These are phyloP conservation scores for Lepeophtheirus salmonis DNA, from an alignment of 1,140 invertebrate genomes.

Conservation along the genomic window DNA sequence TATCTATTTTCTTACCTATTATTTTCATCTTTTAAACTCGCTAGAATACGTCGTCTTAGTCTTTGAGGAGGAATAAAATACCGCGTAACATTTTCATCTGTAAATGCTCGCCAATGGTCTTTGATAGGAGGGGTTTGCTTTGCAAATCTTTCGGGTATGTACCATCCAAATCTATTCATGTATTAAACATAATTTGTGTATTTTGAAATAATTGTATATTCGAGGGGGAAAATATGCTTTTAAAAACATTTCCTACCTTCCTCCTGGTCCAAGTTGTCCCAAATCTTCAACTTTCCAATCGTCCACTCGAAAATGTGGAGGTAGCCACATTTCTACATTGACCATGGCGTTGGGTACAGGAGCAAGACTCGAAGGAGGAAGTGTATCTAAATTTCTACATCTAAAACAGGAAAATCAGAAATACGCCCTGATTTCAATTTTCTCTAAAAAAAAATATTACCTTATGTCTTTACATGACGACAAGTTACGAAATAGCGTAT, in stretches of 20 bases:
- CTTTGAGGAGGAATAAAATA: conserved; percentile 30
- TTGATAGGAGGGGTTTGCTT: conserved; percentile 21
- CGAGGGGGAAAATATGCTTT: too few relatives aligned
- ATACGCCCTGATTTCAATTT: not conserved
- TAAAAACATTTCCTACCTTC: conserved; percentile 32
- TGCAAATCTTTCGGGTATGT: conserved; percentile 32
- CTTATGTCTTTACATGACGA: not conserved
- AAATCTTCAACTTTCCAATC: conserved; percentile 34
- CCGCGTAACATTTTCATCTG: conserved; percentile 26
- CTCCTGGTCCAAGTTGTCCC: conserved; percentile 39
- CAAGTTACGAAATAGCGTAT: conserved; percentile 7
- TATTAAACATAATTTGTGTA: not conserved
- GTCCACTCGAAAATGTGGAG: conserved; percentile 35
- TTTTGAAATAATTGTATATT: not conserved
- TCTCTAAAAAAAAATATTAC: conserved; percentile 1
- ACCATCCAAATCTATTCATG: conserved; percentile 45
- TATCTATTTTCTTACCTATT: conserved; percentile 18
- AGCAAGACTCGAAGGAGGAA: not conserved
- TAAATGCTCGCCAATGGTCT: conserved; percentile 35
- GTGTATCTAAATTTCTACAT: not conserved
- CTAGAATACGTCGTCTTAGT: conserved; percentile 17
- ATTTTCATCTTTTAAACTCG: conserved; percentile 20
- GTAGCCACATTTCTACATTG: conserved; percentile 48
- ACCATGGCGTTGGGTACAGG: conserved; percentile 37
- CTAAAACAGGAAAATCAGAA: conserved; percentile 11